Conservation (phyloP, 2,113 vertebrate species). For the Cisticola juncidis region DNA sequence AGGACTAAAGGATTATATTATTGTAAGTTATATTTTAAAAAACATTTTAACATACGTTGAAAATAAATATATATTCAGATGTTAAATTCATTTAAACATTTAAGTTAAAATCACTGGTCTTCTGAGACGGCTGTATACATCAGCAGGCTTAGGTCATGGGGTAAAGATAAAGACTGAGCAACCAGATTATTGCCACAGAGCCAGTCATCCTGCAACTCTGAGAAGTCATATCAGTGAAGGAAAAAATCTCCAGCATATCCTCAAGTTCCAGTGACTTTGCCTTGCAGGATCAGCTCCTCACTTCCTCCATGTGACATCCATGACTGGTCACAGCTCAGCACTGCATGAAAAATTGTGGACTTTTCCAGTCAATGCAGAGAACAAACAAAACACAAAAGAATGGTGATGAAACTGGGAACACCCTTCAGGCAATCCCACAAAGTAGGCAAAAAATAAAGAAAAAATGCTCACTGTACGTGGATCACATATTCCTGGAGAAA, state of each 20-base stretch:
- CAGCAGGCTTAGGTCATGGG: neutral
- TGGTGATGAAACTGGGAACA: neutral
- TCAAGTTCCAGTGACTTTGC: neutral
- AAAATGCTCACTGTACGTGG: neutral
- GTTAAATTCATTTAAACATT: neutral
- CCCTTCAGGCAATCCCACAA: neutral
- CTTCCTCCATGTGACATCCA: neutral
- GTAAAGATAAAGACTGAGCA: neutral
- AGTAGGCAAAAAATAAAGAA: neutral
- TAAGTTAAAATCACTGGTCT: neutral
- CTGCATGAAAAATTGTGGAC: neutral
- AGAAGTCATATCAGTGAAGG: neutral
- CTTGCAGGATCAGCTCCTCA: neutral
- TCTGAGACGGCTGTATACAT: neutral
- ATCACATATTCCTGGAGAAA: neutral
- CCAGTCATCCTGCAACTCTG: neutral
- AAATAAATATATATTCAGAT: neutral
- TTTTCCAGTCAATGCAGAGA: neutral
- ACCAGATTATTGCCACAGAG: neutral
- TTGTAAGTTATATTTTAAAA: neutral
- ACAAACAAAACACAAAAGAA: neutral
- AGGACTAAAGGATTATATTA: neutral
- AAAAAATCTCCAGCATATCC: neutral
- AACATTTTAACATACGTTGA: neutral
- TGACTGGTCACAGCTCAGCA: neutral